Percentiles rank a stretch among this genome's conserved stretches.
These are phyloP conservation scores for Cotesia chilonis DNA, from an alignment of 1,140 invertebrate genomes.

Conservation along the genomic window DNA sequence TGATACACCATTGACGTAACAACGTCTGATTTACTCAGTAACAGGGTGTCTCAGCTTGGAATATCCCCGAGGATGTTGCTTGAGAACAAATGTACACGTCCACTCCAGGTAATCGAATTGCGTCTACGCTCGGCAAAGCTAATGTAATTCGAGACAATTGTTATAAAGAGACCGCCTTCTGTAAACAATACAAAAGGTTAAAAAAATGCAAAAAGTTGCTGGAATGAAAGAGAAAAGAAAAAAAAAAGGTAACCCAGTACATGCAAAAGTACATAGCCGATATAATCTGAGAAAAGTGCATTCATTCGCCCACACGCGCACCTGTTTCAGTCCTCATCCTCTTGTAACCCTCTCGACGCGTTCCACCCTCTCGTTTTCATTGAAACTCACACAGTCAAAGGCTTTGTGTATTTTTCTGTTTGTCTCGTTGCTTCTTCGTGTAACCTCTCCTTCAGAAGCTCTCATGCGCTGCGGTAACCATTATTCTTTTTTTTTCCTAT, in stretches of 20 bases:
- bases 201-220: not conserved
- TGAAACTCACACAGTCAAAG: not conserved
- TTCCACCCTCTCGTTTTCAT: slow-evolving; percentile 1
- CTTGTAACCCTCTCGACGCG: slow-evolving; percentile 4
- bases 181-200: not conserved
- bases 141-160: slow-evolving; percentile 32
- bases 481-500: too few species aligned
- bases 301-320: slow-evolving; percentile 42
- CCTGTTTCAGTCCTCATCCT: slow-evolving; percentile 20
- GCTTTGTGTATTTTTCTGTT: not conserved
- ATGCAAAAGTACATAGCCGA: slow-evolving; percentile 18
- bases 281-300: slow-evolving; percentile 51
- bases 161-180: slow-evolving; percentile 27
- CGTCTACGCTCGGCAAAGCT: slow-evolving; percentile 29
- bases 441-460: too few species aligned
- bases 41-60: slow-evolving; percentile 13
- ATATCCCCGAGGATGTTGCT: slow-evolving; percentile 1
- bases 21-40: slow-evolving; percentile 27
- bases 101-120: slow-evolving; percentile 45
- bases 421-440: not conserved
- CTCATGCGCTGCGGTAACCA: too few species aligned
- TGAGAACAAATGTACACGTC: slow-evolving; percentile 39
- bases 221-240: not conserved
- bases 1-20: slow-evolving; percentile 12
- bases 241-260: not conserved